phyloP scores from a whole-genome alignment of 2,797 vertebrate species.

The Gymnodraco acuticeps region DNA sequence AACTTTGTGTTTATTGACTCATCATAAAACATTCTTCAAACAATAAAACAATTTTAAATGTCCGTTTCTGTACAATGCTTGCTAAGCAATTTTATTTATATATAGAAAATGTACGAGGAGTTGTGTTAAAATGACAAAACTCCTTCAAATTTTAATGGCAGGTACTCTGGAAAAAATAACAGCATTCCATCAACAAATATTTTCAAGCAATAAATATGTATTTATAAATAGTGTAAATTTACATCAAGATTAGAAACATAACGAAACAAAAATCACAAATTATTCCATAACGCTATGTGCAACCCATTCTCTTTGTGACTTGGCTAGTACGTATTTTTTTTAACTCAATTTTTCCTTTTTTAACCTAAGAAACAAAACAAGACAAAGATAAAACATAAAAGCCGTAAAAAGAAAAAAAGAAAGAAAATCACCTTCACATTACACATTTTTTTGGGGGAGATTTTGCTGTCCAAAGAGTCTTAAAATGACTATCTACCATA shows the following conservation, averaged over 20 bases:
- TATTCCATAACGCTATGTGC: conserved; percentile 99
- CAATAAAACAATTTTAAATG: conserved; percentile 99
- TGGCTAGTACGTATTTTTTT: conserved; percentile 79
- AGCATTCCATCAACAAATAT: conserved; percentile 99
- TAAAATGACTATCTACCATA: conserved; percentile 95
- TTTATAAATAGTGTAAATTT: conserved; percentile 99
- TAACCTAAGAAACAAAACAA: conserved; percentile 90
- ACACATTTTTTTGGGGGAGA: conserved; percentile 84
- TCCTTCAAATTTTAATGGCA: conserved; percentile 99
- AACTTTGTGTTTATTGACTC: conserved; percentile 88
- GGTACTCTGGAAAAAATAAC: conserved; percentile 98
- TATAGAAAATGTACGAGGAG: conserved; percentile 99
- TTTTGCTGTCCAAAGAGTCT: conserved; percentile 91
- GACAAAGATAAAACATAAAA: conserved; percentile 86
- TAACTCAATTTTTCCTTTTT: conserved; percentile 80
- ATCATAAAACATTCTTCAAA: conserved; percentile 93
- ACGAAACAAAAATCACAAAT: conserved; percentile 93
- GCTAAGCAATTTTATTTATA: conserved; percentile 99
- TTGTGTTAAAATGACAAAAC: conserved; percentile 99
- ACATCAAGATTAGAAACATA: conserved; percentile 99
- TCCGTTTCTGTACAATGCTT: conserved; percentile 99
- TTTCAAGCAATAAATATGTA: conserved; percentile 99
- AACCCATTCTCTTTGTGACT: conserved; percentile 99
- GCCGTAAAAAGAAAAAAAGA: conserved; percentile 86
- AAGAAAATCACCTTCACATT: conserved; percentile 90